Base-by-base conservation (phyloP, 2,113 vertebrate genomes). In the Sylvia atricapilla region DNA sequence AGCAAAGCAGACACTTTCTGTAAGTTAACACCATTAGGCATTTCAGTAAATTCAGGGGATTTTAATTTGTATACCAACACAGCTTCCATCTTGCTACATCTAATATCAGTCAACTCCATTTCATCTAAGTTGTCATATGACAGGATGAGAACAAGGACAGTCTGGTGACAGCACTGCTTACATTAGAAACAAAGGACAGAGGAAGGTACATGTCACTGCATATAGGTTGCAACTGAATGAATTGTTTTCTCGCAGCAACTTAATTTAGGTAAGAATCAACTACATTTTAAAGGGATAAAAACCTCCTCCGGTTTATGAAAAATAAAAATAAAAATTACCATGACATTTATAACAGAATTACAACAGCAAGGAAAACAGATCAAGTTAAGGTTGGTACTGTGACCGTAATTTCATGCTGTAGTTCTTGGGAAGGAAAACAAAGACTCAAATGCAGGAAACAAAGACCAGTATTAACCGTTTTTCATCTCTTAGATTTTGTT, bases 61-160 rank as follows among this genome's bases (percentile, higher is more conserved):
- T 89, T 74, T 78, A 25, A 78, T 72, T 60, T 64, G 44, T 56
- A 60, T 23, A 94, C 73, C 52, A 72, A 81, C 60, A 55, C 21
- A 68, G 89, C 69, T 84, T 94, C 89, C 84, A 81, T 87, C 89
- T 92, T 93, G 86, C 95, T 92, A 10, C 80, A 52, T 74, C 84
- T 82, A 59, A 7, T 63, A 84, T 82, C 89, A 94, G 80, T 91
- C 95, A 92, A 75, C 80, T 93, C 90, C 60, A 33, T 63, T 75
- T 87, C 91, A 97, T 89, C 67, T 37, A 79, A 73, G 70, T n/a
- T 95, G 94, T 92, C 94, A 69, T 49, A 72, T 64, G 93, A 92
- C 93, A 78, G 86, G 63, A 87, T 17, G 82, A 88, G 86, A 86
- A 80, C 88, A 86, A 93, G 93, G 91, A 82, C 94, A 56, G 89